Base-by-base conservation (phyloP, 37 sponge, comb jelly and placozoan species). In the Crambe crambe region DNA sequence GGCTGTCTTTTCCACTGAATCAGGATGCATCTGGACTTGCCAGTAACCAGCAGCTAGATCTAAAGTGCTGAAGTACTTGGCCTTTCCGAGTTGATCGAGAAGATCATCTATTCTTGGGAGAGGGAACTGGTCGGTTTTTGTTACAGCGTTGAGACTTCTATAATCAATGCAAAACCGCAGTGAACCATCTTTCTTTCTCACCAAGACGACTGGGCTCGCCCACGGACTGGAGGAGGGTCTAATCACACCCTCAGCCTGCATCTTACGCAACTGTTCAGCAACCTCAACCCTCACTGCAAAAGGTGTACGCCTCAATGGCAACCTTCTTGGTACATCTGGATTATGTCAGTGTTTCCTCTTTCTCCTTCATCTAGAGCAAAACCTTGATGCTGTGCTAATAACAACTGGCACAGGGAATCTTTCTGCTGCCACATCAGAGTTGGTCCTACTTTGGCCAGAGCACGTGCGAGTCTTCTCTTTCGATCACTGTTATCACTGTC, bases 21-120 rank as follows among this genome's bases (percentile, higher is more conserved):
- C 35, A 27, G 30, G 74, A 22, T 84, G 61, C 9, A 37, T 26
- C 41, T 60, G 51, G 47, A 89, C 83, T 68, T 89, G 90, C 90
- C 90, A 79, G 39, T 70, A 89, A 1, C 86, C 85, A 39, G 90
- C 69, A 9, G 90, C 90, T 2, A 89, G 62, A 56, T 89, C 90
- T 32, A 89, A 42, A 0, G 80, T 84, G 29, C 81, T 56, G 60
- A 84, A 84, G 70, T 70, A 84, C 21, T 40, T 69, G 12, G 85
- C 47, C 59, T 66, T 20, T 1, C 90, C 85, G 20, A 89, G 38
- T 71, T 89, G 90, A 42, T 62, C 64, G 8, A 62, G 25, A 8
- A 62, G 30, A 22, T 39, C 73, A 42, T 72, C 47, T n/a, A 72
- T 62, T 21, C 74, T 29, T 5, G 83, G 82, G 27, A 81, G 31